Evolutionary conservation across 2,888 invertebrate genomes (phyloP).

Genomic region (Ectemnius continuus): DNA sequence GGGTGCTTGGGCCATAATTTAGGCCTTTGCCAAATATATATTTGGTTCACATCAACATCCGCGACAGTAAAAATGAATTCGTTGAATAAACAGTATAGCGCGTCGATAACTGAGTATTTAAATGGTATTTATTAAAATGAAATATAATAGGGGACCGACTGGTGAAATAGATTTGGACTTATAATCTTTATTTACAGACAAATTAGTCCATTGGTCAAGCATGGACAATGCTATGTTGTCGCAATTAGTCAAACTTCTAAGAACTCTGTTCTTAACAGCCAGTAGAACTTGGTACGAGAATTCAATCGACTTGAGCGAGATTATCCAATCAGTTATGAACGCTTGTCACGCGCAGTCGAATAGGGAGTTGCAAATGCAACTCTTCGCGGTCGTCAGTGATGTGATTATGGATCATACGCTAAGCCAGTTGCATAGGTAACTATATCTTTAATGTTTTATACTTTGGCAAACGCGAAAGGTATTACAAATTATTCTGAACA

Average conservation of each 20-base stretch:
- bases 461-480: not conserved
- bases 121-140: constrained; percentile 74
- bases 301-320: constrained; percentile 60
- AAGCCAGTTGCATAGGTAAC: constrained; percentile 72
- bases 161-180: too few species aligned
- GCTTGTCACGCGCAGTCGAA: constrained; percentile 59
- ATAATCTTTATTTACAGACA: constrained; percentile 56
- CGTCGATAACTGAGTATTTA: constrained; percentile 79
- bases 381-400: constrained; percentile 78
- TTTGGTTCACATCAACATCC: constrained; percentile 78
- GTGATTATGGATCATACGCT: constrained; percentile 77
- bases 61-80: constrained; percentile 78
- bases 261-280: constrained; percentile 67
- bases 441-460: not conserved
- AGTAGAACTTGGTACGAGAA: constrained; percentile 69
- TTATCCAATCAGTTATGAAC: constrained; percentile 60
- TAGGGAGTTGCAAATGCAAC: constrained; percentile 70
- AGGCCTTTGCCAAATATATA: constrained; percentile 77
- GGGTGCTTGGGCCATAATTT: constrained; percentile 81
- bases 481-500: constrained; percentile 30
- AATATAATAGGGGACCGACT: not conserved
- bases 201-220: constrained; percentile 63
- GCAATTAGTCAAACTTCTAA: constrained; percentile 64
- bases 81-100: constrained; percentile 71
- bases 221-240: constrained; percentile 53